Evolutionary conservation across 2,113 vertebrate genomes (phyloP), one percentile per base, ranked within the genome.

Genomic region (Aythya baeri): DNA sequence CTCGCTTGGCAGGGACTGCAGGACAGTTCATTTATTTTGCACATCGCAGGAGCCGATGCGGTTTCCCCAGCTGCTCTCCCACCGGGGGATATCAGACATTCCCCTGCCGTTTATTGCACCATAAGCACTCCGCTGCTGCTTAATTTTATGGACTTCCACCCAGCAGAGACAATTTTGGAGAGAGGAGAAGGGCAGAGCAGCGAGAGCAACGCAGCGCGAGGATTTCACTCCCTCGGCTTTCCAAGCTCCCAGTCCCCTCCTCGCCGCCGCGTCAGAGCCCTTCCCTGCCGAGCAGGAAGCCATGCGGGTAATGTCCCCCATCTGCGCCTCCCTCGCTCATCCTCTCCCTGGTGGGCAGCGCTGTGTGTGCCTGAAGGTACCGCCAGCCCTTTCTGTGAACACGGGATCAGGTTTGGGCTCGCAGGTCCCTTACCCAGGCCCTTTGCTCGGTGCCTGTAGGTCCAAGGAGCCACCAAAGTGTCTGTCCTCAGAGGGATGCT

Each of bases 301-400:
- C 91, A 55, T 77, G 88, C 23, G 9, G 76, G 55, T 88, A 73
- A 95, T 66, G 63, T 94, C 92, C 87, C 88, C 90, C 93, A 88
- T 94, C 92, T 96, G 95, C 76, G 93, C 41, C 93, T 88, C 75
- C 43, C 83, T 74, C n/a, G 29, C 67, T 52, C 38, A 11, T 83
- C 67, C 79, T 46, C 63, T 96, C 82, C 85, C 79, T 29, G 71
- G 62, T 57, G 66, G 78, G 82, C 86, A 95, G 82, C 2, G 4
- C 71, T 84, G 46, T 9, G 77, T 41, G 68, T 63, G 87, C 81
- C 81, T 43, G 58, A 31, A 2, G 6, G 31, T 70, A 73, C 80
- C 32, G 23, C 5, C 54, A 80, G 23, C 23, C 13, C 0, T 23
- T 36, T 17, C 34, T 31, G 26, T 26, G 18, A 2, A 36, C 0